Evolutionary conservation across 2,113 vertebrate genomes (phyloP).

Genomic region (Archilochus colubris): DNA sequence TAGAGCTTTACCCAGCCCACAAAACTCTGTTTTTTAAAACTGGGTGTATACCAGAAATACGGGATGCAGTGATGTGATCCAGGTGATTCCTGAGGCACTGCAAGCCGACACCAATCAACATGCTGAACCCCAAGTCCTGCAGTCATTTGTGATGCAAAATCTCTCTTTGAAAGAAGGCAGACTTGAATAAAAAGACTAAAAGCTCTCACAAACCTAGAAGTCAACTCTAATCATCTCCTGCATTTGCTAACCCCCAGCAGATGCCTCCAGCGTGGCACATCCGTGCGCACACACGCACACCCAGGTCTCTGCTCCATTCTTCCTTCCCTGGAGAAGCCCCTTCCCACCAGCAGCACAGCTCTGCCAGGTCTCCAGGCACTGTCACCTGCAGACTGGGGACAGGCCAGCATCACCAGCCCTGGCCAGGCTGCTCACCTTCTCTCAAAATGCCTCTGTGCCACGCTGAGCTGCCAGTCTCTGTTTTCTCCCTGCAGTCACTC

Average conservation of each 20-base stretch:
- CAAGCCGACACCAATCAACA: not conserved
- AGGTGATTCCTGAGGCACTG: not conserved
- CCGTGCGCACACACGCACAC: too few relatives aligned
- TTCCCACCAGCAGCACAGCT: not conserved
- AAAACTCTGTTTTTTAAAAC: not conserved
- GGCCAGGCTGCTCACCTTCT: not conserved
- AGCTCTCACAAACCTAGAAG: not conserved
- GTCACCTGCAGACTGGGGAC: not conserved
- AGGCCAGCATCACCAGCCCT: not conserved
- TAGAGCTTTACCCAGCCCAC: not conserved
- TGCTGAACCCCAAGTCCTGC: not conserved
- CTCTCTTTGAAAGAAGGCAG: not conserved
- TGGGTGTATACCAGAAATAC: not conserved
- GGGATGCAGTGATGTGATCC: not conserved
- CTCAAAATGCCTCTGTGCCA: rapidly evolving
- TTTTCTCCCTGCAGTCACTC: not conserved
- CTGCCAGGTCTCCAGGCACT: not conserved
- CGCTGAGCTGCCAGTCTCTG: not conserved
- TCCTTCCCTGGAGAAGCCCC: not conserved
- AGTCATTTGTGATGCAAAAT: not conserved
- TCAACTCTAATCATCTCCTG: not conserved
- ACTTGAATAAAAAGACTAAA: not conserved
- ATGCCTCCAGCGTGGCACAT: not conserved
- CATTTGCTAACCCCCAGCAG: not conserved
- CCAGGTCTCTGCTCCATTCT: not conserved